Evolutionary conservation across 2,888 invertebrate genomes (phyloP).

Genomic region (Caenorhabditis drosophilae): DNA sequence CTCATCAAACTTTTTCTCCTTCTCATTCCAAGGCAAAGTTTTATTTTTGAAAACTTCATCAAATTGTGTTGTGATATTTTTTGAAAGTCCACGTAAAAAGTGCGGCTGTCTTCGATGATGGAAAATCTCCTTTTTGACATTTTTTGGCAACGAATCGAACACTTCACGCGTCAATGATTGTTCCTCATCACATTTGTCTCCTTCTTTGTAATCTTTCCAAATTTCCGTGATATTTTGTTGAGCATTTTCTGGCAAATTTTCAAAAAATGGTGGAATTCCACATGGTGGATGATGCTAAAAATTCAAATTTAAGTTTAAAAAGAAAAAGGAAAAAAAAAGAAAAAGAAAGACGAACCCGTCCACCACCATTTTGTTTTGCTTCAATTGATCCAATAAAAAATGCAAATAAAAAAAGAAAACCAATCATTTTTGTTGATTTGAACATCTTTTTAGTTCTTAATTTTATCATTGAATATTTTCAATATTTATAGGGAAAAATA

Average conservation of each 20-base stretch:
- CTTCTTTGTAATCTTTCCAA: conserved; percentile 55
- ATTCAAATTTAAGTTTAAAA: not conserved
- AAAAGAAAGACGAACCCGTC: too few relatives aligned
- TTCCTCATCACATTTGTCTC: conserved; percentile 54
- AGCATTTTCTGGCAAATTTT: conserved; percentile 43
- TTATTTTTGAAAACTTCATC: conserved; percentile 47
- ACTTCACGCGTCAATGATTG: conserved; percentile 51
- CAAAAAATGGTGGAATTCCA: conserved; percentile 49
- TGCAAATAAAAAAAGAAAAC: not conserved
- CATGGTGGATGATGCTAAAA: conserved; percentile 39
- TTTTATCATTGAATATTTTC: too few relatives aligned
- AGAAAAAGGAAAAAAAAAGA: too few relatives aligned
- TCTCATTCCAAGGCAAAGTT: conserved; percentile 42
- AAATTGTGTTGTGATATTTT: conserved; percentile 46
- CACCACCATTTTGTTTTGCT: conserved; percentile 32
- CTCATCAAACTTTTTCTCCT: conserved; percentile 48
- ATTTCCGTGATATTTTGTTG: conserved; percentile 46
- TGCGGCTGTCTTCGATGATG: conserved; percentile 33
- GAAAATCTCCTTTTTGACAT: conserved; percentile 32
- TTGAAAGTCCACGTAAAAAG: conserved; percentile 39
- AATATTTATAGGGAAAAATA: too few relatives aligned
- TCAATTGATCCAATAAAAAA: conserved; percentile 13
- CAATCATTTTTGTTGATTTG: too few relatives aligned
- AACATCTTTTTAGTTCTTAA: too few relatives aligned
- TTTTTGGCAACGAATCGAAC: conserved; percentile 43